Conservation (phyloP, 2,888 invertebrate genomes). For the Hesperia comma region DNA sequence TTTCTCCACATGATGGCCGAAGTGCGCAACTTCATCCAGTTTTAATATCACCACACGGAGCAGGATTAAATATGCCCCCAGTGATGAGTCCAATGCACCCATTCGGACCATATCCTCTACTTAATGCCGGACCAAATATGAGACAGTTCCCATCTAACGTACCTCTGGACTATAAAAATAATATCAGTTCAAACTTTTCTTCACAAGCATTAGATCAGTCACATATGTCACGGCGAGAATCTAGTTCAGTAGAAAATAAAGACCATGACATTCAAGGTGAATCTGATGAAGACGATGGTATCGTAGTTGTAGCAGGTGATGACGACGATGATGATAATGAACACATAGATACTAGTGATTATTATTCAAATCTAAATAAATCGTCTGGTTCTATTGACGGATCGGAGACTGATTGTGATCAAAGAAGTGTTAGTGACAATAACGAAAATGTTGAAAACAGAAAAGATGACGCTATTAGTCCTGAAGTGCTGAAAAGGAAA, state of each 20-base stretch:
- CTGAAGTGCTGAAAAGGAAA: conserved; percentile 90
- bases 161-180: conserved; percentile 80
- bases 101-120: conserved; percentile 90
- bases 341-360: conserved; percentile 75
- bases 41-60: conserved; percentile 88
- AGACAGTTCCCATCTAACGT: conserved; percentile 81
- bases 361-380: conserved; percentile 71
- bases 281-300: conserved; percentile 88
- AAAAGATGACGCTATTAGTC: conserved; percentile 80
- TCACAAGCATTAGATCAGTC: conserved; percentile 60
- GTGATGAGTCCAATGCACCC: conserved; percentile 89
- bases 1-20: conserved; percentile 96
- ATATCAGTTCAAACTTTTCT: conserved; percentile 68
- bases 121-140: conserved; percentile 88
- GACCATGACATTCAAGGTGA: conserved; percentile 87
- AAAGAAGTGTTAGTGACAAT: conserved; percentile 72
- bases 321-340: conserved; percentile 89
- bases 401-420: conserved; percentile 76
- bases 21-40: conserved; percentile 94
- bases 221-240: conserved; percentile 69
- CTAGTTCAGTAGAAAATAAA: conserved; percentile 76
- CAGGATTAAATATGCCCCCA: conserved; percentile 86
- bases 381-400: conserved; percentile 71
- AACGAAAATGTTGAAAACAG: conserved; percentile 64
- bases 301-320: conserved; percentile 91